Evolutionary conservation across 1,140 invertebrate genomes (phyloP).

Genomic region (Linepithema humile): DNA sequence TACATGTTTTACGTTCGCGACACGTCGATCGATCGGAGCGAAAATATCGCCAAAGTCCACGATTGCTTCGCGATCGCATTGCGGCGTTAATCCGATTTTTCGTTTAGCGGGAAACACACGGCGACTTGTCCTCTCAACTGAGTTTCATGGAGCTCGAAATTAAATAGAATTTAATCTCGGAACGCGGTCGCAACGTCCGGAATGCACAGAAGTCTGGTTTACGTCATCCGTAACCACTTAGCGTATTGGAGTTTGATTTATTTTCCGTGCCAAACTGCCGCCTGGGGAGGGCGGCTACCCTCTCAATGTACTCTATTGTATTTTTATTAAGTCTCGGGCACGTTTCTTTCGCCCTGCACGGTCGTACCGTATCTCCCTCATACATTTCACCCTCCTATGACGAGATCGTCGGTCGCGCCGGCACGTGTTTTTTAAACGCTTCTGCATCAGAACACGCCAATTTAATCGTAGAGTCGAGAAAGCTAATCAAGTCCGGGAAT

Average conservation of each 20-base stretch:
- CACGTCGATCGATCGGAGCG: neutral
- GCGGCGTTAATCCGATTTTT: constrained; percentile 32
- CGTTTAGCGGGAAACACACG: constrained; percentile 15
- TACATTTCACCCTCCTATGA: constrained; percentile 39
- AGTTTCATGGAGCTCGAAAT: constrained; percentile 76
- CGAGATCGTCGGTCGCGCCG: constrained; percentile 30
- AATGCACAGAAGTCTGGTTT: constrained; percentile 77
- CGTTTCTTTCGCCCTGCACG: constrained; percentile 67
- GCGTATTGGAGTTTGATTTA: constrained; percentile 84
- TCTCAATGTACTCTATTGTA: constrained; percentile 79
- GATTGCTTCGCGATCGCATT: neutral
- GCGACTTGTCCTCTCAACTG: constrained; percentile 55
- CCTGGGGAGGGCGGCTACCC: constrained; percentile 78
- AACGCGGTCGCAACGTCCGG: constrained; percentile 51
- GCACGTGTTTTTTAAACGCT: constrained; percentile 38
- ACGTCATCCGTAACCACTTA: constrained; percentile 83
- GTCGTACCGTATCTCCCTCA: constrained; percentile 64
- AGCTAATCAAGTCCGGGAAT: neutral
- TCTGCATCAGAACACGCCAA: neutral
- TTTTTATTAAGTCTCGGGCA: constrained; percentile 80
- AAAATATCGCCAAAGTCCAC: neutral
- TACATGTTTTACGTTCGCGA: neutral
- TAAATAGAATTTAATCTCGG: constrained; percentile 82
- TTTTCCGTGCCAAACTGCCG: constrained; percentile 79
- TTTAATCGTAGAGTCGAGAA: neutral